phyloP scores from a whole-genome alignment of 2,113 vertebrate species.

The Apteryx owenii region DNA sequence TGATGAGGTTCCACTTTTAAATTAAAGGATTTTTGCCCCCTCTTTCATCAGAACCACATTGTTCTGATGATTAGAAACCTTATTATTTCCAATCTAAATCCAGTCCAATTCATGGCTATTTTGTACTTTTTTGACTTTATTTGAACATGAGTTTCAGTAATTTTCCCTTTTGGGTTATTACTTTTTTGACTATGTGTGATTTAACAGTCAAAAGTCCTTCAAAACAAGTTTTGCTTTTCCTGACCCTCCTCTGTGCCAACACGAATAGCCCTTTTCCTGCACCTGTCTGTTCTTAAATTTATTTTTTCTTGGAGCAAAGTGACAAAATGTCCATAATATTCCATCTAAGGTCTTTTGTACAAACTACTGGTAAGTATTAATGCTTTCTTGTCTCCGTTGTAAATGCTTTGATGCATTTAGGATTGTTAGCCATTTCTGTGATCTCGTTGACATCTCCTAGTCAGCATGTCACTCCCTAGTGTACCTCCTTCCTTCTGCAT shows the following conservation, averaged over 20 bases:
- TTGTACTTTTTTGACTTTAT: not conserved
- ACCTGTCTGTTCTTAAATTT: not conserved
- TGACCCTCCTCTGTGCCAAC: not conserved
- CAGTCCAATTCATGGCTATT: not conserved
- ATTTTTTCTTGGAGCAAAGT: not conserved
- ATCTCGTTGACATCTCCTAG: not conserved
- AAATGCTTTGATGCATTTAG: not conserved
- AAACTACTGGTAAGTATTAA: constrained; percentile 38
- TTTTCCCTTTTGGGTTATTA: not conserved
- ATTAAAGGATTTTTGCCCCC: not conserved
- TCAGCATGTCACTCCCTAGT: not conserved
- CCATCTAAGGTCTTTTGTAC: constrained; percentile 25
- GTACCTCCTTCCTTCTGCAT: not conserved
- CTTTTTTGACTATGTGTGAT: not conserved
- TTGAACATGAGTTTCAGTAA: not conserved
- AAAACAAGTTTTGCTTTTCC: not conserved
- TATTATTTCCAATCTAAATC: not conserved
- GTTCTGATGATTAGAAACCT: not conserved
- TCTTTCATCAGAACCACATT: not conserved
- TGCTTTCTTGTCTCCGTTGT: not conserved
- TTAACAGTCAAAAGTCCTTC: not conserved
- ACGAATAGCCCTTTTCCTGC: not conserved
- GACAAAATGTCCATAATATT: not conserved
- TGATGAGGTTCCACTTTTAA: not conserved
- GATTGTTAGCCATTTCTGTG: not conserved